Evolutionary conservation across 2,797 vertebrate species (phyloP).

Genomic region (Xenentodon cancila): DNA sequence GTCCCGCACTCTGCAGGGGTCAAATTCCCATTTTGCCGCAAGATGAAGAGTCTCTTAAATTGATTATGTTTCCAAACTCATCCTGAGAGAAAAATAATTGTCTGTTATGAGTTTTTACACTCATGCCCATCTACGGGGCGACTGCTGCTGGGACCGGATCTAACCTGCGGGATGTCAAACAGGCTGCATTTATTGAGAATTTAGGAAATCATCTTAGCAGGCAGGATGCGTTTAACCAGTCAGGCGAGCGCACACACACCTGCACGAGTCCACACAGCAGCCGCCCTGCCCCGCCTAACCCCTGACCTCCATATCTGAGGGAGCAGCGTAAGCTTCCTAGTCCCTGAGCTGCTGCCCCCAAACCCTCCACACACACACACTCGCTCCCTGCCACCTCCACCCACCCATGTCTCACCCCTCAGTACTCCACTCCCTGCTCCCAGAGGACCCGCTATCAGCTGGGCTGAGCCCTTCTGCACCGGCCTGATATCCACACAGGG

Average conservation of each 20-base stretch:
- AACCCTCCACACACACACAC: constrained; percentile 1
- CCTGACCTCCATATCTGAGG: constrained; percentile 74
- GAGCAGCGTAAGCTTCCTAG: constrained; percentile 74
- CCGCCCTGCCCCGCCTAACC: constrained; percentile 66
- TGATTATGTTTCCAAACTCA: constrained; percentile 72
- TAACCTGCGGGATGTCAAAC: constrained; percentile 35
- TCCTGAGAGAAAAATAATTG: constrained; percentile 51
- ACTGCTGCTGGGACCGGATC: constrained; percentile 7
- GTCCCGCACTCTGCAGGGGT: constrained; percentile 66
- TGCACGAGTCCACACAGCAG: constrained; percentile 2
- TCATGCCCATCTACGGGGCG: constrained; percentile 22
- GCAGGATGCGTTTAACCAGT: constrained; percentile 8
- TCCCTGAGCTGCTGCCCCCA: constrained; percentile 67
- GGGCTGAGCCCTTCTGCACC: constrained; percentile 78
- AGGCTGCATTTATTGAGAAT: constrained; percentile 18
- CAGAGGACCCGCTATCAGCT: constrained; percentile 80
- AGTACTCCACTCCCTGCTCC: constrained; percentile 63
- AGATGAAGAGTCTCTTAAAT: constrained; percentile 64
- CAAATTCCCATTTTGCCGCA: constrained; percentile 74
- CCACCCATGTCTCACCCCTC: constrained; percentile 61
- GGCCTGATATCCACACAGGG: constrained; percentile 79
- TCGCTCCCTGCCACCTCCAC: constrained; percentile 21
- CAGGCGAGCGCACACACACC: not conserved
- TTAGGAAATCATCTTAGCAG: constrained; percentile 21
- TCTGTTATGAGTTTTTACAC: constrained; percentile 44